Evolutionary conservation across 2,888 invertebrate genomes (phyloP), one percentile per base, ranked within the genome.

Genomic region (Chalcis sispes): DNA sequence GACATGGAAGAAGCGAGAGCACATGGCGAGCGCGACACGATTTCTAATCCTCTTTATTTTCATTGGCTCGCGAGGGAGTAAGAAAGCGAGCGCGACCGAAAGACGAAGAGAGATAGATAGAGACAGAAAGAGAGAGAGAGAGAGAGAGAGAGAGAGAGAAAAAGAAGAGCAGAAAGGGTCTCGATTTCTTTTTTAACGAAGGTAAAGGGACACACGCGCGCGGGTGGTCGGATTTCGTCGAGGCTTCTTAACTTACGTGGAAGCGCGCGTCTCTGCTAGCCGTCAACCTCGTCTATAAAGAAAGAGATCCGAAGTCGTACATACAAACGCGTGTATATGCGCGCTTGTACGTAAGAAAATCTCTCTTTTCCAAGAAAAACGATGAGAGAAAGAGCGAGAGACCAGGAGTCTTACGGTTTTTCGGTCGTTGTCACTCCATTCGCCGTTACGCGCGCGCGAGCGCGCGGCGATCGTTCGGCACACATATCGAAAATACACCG

Each of bases 401-500:
- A n/a, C n/a, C 82, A 83, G 78, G 79, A 78, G 18, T 61, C 48
- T 52, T 75, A 50, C 58, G 56, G 81, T 79, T 69, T 79, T 75
- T 77, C 67, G 75, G 69, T 75, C 77, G 75, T 81, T 83, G 83
- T 85, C 84, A 83, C 82, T 81, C 73, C 20, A n/a, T n/a, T n/a
- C n/a, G n/a, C n/a, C n/a, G n/a, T n/a, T 13, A n/a, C 36, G 59
- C 67, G 59, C 61, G 23, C 18, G n/a, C n/a, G 46, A 15, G 13
- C 71, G 62, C 23, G 23, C 54, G 65, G n/a, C 36, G 10, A n/a
- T n/a, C 20, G 20, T 27, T 15, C 75, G 75, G 52, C 76, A 76
- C 69, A 79, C 77, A 75, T 70, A 81, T 85, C 83, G 82, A 84
- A 85, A 85, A 85, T 84, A 86, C 66, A 58, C 40, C 50, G 54